Conservation (phyloP, 2,888 invertebrate species). For the Apocheima hispidaria region DNA sequence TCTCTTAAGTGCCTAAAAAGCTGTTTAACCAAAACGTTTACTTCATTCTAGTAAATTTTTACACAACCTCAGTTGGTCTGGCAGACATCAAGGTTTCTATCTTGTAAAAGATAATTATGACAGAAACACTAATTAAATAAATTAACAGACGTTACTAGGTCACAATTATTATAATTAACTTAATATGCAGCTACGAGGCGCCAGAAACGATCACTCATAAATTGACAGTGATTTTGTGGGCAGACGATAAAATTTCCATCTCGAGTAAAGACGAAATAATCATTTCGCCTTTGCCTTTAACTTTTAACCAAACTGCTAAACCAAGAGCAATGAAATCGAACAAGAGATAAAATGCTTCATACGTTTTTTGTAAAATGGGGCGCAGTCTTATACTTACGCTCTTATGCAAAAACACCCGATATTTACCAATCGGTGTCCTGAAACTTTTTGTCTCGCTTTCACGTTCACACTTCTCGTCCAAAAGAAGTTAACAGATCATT, state of each 20-base stretch:
- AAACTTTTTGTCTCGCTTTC: too few species aligned
- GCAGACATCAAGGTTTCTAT: slow-evolving; percentile 9
- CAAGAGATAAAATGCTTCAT: too few species aligned
- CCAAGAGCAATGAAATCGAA: too few species aligned
- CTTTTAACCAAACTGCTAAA: too few species aligned
- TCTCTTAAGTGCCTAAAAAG: too few species aligned
- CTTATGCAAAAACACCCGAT: too few species aligned
- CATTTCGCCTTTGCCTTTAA: background rate
- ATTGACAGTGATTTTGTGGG: slow-evolving; percentile 15
- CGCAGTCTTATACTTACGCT: too few species aligned
- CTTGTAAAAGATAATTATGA: slow-evolving; percentile 9
- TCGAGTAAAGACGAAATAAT: background rate
- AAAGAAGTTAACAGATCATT: too few species aligned
- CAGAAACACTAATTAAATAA: slow-evolving; percentile 36
- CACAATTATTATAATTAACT: slow-evolving; percentile 6
- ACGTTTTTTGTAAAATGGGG: too few species aligned
- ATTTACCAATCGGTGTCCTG: too few species aligned
- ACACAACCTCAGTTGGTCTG: slow-evolving; percentile 7
- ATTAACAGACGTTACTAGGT: slow-evolving; percentile 20
- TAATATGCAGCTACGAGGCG: slow-evolving; percentile 13
- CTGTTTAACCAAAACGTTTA: too few species aligned
- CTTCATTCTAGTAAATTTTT: background rate
- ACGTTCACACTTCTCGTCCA: too few species aligned
- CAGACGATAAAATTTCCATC: slow-evolving; percentile 10
- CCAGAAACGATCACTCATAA: slow-evolving; percentile 10